Conservation (phyloP, 2,797 vertebrate species). For the Pampus argenteus region DNA sequence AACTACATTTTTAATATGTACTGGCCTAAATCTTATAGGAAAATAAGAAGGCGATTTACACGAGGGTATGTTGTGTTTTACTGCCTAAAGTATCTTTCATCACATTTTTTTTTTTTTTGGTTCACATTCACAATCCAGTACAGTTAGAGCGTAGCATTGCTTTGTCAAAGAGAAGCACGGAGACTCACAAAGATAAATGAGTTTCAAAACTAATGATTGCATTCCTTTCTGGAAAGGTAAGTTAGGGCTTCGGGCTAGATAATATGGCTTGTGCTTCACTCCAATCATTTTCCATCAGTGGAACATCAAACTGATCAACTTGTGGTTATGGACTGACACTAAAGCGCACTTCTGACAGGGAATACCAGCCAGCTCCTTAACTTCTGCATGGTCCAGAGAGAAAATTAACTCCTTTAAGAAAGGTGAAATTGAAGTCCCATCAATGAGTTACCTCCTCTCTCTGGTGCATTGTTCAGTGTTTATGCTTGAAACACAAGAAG, state of each 20-base stretch:
- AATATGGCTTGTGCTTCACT: conserved; percentile 62
- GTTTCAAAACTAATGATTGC: conserved; percentile 83
- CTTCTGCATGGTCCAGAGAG: not conserved
- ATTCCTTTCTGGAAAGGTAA: conserved; percentile 86
- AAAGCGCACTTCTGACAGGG: conserved; percentile 10
- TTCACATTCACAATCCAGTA: conserved; percentile 38
- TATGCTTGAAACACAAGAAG: not conserved
- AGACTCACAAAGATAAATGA: conserved; percentile 85
- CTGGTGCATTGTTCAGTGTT: not conserved
- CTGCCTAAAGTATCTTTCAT: conserved; percentile 10
- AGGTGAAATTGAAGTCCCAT: not conserved
- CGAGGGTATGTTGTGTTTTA: conserved; percentile 2
- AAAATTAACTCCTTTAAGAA: no score
- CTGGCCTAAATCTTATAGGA: not conserved
- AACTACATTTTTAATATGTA: not conserved
- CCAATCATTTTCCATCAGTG: conserved; percentile 66
- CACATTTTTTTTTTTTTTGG: no score
- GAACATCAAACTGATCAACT: conserved; percentile 68
- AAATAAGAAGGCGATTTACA: not conserved
- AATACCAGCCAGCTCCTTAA: not conserved
- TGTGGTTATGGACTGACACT: conserved; percentile 24
- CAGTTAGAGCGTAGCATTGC: conserved; percentile 67
- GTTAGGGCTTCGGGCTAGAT: conserved; percentile 72
- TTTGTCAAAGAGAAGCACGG: conserved; percentile 74
- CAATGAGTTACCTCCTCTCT: not conserved